phyloP scores from a whole-genome alignment of 2,113 vertebrate species.

The Chascanopsetta lugubris region DNA sequence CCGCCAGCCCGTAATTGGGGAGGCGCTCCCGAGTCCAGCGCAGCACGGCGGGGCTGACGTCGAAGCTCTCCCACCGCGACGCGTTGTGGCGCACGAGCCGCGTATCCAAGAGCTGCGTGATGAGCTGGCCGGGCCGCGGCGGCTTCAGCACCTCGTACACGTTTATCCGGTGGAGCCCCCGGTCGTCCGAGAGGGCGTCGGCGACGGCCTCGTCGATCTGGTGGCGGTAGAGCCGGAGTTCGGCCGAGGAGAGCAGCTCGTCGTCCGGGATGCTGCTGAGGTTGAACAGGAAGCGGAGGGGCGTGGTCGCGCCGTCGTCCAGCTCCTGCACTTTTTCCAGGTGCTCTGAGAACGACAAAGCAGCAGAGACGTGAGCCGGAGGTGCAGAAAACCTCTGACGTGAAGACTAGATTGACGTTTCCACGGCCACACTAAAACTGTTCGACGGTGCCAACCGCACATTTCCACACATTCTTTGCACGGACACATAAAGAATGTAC shows the following conservation, averaged over 20 bases:
- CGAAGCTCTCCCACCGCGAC: constrained; percentile 95
- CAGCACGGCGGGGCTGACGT: constrained; percentile 95
- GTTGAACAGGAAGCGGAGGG: constrained; percentile 94
- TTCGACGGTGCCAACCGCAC: background rate
- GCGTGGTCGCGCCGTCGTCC: constrained; percentile 66
- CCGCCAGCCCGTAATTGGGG: constrained; percentile 93
- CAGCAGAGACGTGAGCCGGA: constrained; percentile 6
- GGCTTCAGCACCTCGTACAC: constrained; percentile 95
- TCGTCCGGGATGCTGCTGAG: constrained; percentile 95
- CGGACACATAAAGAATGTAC: constrained; percentile 32
- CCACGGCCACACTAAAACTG: background rate
- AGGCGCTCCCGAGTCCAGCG: constrained; percentile 92
- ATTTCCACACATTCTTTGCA: constrained; percentile 13
- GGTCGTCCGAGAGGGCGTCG: constrained; percentile 70
- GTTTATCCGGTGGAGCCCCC: constrained; percentile 92
- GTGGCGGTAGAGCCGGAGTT: constrained; percentile 93
- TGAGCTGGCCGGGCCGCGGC: constrained; percentile 85
- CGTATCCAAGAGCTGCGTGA: constrained; percentile 95
- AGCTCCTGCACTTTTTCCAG: constrained; percentile 86
- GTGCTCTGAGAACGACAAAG: constrained; percentile 84
- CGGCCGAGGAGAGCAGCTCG: constrained; percentile 94
- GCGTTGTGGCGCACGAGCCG: constrained; percentile 92
- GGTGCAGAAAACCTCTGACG: background rate
- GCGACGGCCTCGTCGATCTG: constrained; percentile 83
- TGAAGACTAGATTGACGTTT: background rate